Evolutionary conservation across 2,797 vertebrate genomes (phyloP), one percentile per base, ranked within the genome.

Genomic region (Bryconaethiops microstoma): DNA sequence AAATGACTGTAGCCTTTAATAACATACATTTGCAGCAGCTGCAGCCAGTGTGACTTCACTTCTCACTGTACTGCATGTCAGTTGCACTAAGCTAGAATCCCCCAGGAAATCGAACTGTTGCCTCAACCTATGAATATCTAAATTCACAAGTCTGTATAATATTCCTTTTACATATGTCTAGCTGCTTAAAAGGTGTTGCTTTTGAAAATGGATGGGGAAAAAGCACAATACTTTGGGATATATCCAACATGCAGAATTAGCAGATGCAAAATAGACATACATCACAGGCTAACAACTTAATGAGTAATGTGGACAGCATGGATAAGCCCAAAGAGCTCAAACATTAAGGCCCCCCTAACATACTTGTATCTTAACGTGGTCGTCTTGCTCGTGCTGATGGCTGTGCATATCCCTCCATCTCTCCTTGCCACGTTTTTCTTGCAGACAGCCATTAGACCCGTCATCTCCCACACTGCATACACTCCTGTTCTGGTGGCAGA

Each of bases 341-440:
- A 76, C 74, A 87, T 84, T 84, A 72, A 85, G 42, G 84, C 72
- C 84, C 87, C 86, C 82, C 21, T 14, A 23, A 45, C 60, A 85
- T 9, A 70, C 74, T 29, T 71, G 80, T n/a, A 64, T 76, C 80
- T 91, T 88, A 91, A 92, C 92, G 90, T 86, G 87, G 84, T 90
- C 85, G 85, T 91, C 91, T 90, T 84, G 74, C 57, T 85, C 88
- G 85, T 82, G 89, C 86, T 93, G 92, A 93, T 88, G 86, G 87
- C 91, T 89, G 91, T 92, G 93, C 90, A 92, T 90, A 92, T 90
- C 82, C 84, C 85, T 88, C 91, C 86, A 89, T 92, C 89, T 90
- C 85, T 90, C 81, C 64, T 65, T 78, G 81, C 42, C 77, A 86
- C 79, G 80, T 85, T 88, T 86, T 76, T 65, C 39, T 72, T 80